Conservation (phyloP, 2,888 invertebrate species). For the Troilus luridus region DNA sequence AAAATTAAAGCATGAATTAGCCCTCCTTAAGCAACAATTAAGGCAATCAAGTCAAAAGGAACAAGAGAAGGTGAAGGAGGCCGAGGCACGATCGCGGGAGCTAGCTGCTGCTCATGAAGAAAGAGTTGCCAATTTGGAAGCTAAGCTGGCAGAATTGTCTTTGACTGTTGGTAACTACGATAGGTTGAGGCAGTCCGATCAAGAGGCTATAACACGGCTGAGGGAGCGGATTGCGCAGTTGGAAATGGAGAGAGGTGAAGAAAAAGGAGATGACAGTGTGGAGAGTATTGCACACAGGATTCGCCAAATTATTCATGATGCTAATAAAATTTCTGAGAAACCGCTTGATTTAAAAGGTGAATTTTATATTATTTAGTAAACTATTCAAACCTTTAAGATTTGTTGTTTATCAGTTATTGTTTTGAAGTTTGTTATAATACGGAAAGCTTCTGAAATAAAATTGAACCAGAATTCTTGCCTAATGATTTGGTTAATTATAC, state of each 20-base stretch:
- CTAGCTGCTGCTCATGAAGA: slow-evolving; percentile 82
- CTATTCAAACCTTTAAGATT: background rate
- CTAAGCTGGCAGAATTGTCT: slow-evolving; percentile 83
- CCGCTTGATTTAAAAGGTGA: slow-evolving; percentile 75
- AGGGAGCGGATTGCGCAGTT: slow-evolving; percentile 68
- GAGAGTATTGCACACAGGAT: slow-evolving; percentile 76
- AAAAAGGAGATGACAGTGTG: slow-evolving; percentile 67
- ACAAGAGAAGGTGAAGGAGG: slow-evolving; percentile 79
- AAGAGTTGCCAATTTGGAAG: slow-evolving; percentile 82
- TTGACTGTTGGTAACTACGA: slow-evolving; percentile 85
- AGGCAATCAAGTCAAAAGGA: slow-evolving; percentile 80
- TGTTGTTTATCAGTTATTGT: background rate
- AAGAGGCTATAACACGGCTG: slow-evolving; percentile 79
- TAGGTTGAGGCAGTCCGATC: slow-evolving; percentile 79
- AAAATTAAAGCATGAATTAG: slow-evolving; percentile 82
- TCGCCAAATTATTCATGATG: slow-evolving; percentile 73
- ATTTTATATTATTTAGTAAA: background rate
- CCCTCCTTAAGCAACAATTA: slow-evolving; percentile 81
- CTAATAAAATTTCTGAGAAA: slow-evolving; percentile 74
- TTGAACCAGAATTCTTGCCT: background rate
- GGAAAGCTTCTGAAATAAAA: too few species aligned
- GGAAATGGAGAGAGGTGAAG: slow-evolving; percentile 66
- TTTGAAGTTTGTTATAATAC: background rate
- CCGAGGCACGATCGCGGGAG: slow-evolving; percentile 80
- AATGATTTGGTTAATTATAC: background rate